These are phyloP conservation scores for Proterorhinus semilunaris DNA, from an alignment of 2,113 vertebrate genomes.

Conservation along the genomic window DNA sequence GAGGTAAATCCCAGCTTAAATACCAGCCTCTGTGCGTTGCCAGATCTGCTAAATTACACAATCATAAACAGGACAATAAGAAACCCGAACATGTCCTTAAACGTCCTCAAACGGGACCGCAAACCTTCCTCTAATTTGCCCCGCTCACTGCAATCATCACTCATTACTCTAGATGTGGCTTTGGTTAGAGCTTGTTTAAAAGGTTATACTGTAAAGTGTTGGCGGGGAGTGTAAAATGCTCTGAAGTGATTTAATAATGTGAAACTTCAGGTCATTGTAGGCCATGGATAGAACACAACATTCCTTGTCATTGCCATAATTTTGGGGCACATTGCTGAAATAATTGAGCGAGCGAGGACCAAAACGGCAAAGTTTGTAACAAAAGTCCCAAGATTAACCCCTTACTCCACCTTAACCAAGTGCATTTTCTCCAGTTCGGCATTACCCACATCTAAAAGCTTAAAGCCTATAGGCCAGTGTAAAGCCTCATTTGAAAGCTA, in stretches of 20 bases:
- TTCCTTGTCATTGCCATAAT: not conserved
- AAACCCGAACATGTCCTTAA: constrained; percentile 41
- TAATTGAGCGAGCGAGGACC: too few species aligned
- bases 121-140: constrained; percentile 6
- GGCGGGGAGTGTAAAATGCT: not conserved
- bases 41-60: constrained; percentile 41
- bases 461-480: too few species aligned
- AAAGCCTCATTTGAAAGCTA: too few species aligned
- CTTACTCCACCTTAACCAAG: too few species aligned
- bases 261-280: not conserved
- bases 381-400: too few species aligned
- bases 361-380: too few species aligned
- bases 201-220: not conserved
- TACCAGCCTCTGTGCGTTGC: constrained; percentile 37
- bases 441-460: too few species aligned
- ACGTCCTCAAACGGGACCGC: constrained; percentile 21
- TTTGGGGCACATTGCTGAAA: not conserved
- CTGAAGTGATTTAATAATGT: not conserved
- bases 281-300: not conserved
- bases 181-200: constrained; percentile 27
- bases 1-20: constrained; percentile 60
- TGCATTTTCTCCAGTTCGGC: too few species aligned
- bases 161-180: constrained; percentile 35
- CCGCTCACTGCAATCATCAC: constrained; percentile 25
- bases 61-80: constrained; percentile 40